A percentile compares a stretch with the other conserved stretches of the same genome.
These are phyloP conservation scores for Paguma larvata DNA, from an alignment of 2,797 vertebrate genomes.

Conservation along the genomic window DNA sequence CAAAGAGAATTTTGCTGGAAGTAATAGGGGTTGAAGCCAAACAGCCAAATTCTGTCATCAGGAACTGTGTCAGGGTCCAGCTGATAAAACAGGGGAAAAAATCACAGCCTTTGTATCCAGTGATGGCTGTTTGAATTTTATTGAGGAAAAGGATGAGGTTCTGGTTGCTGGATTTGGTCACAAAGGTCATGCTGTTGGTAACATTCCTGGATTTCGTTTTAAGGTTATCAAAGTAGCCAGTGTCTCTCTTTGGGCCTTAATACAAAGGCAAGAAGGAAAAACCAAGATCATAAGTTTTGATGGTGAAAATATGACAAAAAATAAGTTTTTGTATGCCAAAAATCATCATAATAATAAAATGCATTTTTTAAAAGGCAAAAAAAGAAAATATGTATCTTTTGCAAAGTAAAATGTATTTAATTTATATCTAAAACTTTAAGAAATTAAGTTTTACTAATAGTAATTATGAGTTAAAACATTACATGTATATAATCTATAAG, in stretches of 20 bases:
- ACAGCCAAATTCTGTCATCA: not conserved
- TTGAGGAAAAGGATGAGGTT: not conserved
- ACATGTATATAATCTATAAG: not conserved
- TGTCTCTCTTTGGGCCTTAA: not conserved
- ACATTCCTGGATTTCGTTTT: not conserved
- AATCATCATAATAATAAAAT: not conserved
- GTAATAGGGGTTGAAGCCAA: not conserved
- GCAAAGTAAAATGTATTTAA: not conserved
- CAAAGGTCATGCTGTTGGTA: not conserved
- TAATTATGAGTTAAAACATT: constrained; percentile 37
- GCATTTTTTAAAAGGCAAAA: not conserved
- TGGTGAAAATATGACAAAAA: not conserved
- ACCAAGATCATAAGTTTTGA: not conserved
- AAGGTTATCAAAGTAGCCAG: not conserved
- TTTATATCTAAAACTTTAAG: not conserved
- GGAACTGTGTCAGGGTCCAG: not conserved
- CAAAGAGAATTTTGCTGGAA: not conserved
- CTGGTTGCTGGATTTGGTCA: not conserved
- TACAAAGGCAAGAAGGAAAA: not conserved
- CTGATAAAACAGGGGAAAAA: not conserved
- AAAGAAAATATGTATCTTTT: not conserved
- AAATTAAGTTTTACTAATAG: constrained; percentile 37
- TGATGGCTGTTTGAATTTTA: not conserved
- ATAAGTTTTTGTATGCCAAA: not conserved
- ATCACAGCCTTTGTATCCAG: not conserved